Base-by-base conservation (phyloP, 2,888 invertebrate species). In the Meloe dianella region DNA sequence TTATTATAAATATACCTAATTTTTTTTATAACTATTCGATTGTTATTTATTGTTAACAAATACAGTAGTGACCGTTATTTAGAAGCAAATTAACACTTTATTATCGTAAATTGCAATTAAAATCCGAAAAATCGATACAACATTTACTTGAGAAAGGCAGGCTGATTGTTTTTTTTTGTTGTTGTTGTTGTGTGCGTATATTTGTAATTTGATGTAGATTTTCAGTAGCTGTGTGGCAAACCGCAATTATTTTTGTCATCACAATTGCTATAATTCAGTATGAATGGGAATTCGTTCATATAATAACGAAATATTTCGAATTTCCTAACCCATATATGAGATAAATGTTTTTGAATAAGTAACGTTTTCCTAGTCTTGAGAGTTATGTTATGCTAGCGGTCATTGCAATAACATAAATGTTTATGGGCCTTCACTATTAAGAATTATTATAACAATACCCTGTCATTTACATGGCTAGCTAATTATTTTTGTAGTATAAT, bases 1-100 rank as follows among this genome's bases (percentile, higher is more conserved):
- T 73, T 70, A 70, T 69, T 69, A 71, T 59, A 38, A 68, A 61
- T 57, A 63, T 70, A 66, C 60, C n/a, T n/a, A n/a, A n/a, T n/a
- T n/a, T 65, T 68, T 63, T 63, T 68, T 59, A 47, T 10, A 47
- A 20, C 20, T 10, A 47, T 47, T 47, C 20, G 47, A 47, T 57
- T 63, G 51, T 63, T 63, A 30, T 32, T 57, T 57, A 57, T 57
- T 57, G 57, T 57, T 32, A 57, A 32, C 58, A 32, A 32, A 30
- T 57, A 32, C 30, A 41, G n/a, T 35, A 29, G 27, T 27, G 57
- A 57, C 58, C 58, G 58, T 58, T 58, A 58, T 29, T 32, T 35
- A 8, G n/a, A 35, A 29, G 32, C 6, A 32, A 32, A 35, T 29
- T 35, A 22, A 58, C 58, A 47, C 47, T 47, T 47, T 47, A 47